Conservation (phyloP, 2,888 invertebrate genomes). For the Melieria picta region DNA sequence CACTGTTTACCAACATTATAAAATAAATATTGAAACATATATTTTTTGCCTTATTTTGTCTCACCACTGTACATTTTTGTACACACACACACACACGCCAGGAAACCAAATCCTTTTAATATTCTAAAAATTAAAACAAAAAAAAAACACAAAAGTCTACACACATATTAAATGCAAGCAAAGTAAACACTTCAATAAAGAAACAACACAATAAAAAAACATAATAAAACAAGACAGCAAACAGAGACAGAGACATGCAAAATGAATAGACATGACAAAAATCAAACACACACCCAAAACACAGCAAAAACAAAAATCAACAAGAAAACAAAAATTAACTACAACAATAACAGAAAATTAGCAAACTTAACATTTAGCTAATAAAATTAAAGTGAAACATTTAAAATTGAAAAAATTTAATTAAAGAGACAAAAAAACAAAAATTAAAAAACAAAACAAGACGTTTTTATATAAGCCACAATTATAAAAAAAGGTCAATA, state of each 20-base stretch:
- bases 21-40: too few species aligned
- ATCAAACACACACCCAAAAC: constrained; percentile 29
- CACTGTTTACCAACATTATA: too few species aligned
- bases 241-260: constrained; percentile 25
- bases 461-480: constrained; percentile 35
- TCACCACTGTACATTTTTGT: too few species aligned
- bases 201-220: not conserved
- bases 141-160: not conserved
- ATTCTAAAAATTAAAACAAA: not conserved
- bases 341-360: constrained; percentile 26
- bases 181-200: not conserved
- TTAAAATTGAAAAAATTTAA: too few species aligned
- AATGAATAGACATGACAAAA: constrained; percentile 36
- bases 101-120: too few species aligned
- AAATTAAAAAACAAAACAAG: constrained; percentile 13
- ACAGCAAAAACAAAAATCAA: constrained; percentile 35
- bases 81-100: too few species aligned
- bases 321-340: constrained; percentile 34
- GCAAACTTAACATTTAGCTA: constrained; percentile 32
- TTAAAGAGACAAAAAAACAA: too few species aligned
- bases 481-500: constrained; percentile 27
- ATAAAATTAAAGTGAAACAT: not conserved
- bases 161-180: not conserved
- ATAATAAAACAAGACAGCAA: constrained; percentile 23
- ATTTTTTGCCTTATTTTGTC: too few species aligned